Percentiles rank a stretch among this genome's conserved stretches.
phyloP scores from a whole-genome alignment of 2,888 invertebrate species.

The Rhaphigaster nebulosa region DNA sequence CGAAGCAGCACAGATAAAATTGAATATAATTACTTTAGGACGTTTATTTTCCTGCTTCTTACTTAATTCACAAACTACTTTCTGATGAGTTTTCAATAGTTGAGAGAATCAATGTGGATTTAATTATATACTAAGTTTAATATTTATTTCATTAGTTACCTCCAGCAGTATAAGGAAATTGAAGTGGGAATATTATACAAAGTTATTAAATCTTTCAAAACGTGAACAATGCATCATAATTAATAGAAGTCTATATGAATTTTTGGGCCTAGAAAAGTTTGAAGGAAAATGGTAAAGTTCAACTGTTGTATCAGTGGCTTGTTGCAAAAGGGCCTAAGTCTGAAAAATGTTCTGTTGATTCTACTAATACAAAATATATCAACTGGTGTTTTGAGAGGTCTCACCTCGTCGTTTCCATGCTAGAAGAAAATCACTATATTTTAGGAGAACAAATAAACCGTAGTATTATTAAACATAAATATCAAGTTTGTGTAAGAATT shows the following conservation, averaged over 20 bases:
- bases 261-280: too few relatives aligned
- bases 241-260: too few relatives aligned
- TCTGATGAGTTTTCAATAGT: neutral
- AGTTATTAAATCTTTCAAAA: neutral
- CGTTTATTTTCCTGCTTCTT: neutral
- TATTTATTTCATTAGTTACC: neutral
- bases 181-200: neutral
- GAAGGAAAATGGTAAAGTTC: too few relatives aligned
- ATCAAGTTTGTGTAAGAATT: too few relatives aligned
- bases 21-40: neutral
- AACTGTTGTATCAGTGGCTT: too few relatives aligned
- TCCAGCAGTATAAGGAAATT: neutral
- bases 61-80: neutral
- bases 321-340: neutral
- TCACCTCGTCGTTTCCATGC: too few relatives aligned
- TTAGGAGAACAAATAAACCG: too few relatives aligned
- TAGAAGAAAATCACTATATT: too few relatives aligned
- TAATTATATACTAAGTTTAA: neutral
- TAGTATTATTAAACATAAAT: too few relatives aligned
- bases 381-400: too few relatives aligned
- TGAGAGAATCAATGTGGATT: neutral
- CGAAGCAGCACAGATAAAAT: neutral
- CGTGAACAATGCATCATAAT: too few relatives aligned
- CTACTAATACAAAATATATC: neutral
- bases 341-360: neutral